Evolutionary conservation across 2,797 vertebrate species (phyloP), one percentile per base, ranked within the genome.

Genomic region (Aeoliscus strigatus): DNA sequence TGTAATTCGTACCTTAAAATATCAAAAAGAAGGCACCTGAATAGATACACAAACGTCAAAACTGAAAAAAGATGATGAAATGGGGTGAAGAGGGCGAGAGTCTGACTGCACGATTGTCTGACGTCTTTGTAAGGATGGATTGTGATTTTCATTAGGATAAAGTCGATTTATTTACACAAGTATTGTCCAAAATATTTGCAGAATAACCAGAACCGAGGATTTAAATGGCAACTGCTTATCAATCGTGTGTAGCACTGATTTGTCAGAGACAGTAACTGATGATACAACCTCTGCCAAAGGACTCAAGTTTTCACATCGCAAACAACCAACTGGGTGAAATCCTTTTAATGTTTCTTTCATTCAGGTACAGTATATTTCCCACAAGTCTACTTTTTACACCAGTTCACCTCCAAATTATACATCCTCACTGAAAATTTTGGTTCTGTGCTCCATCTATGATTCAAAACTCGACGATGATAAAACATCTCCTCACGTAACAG

Each of bases 181-280:
- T 49, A 30, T 26, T 74, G 72, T 73, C 70, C 63, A 59, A 3
- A n/a, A n/a, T n/a, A n/a, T n/a, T n/a, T n/a, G n/a, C n/a, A n/a
- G 18, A 31, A 27, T 57, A 11, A 18, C 13, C 38, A 27, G 48
- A 29, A 55, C 13, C 13, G 0, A 38, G n/a, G 13, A 44, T 65
- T 52, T 27, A 47, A 24, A 51, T 12, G 15, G 4, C 1, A 2
- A 5, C 8, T 38, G 34, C 18, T 53, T 14, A 36, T 57, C 4
- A 34, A 1, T 28, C 13, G 63, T 39, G 17, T 49, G 30, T 34
- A 18, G 37, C 44, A 24, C 55, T 58, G 2, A 32, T 32, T 16
- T 9, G 14, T 40, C 33, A 2, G n/a, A 32, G 9, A 47, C 4
- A 25, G 41, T 12, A 11, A 51, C 13, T 17, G 10, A 5, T 7